Base-by-base conservation (phyloP, 1,140 invertebrate species). In the Paraescarpia echinospica region DNA sequence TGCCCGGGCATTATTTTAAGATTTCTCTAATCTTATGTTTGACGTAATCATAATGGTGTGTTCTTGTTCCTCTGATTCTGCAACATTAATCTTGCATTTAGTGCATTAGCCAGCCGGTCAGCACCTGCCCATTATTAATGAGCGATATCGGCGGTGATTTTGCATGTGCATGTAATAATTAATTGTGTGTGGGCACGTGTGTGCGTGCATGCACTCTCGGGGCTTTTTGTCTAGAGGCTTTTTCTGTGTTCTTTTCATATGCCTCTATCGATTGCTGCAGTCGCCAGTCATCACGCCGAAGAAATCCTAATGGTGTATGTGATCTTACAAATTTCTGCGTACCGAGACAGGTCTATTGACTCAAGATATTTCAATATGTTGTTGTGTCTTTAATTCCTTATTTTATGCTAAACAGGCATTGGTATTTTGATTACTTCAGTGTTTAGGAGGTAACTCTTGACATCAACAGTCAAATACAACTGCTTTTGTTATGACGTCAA, bases 101-200 rank as follows among this genome's bases (percentile, higher is more conserved):
- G 59, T 77, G 59, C 59, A 77, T 77, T 27, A 77, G 59, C 22
- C 27, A 31, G 59, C 59, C 27, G 59, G 59, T 77, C 59, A 77
- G 22, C 59, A 77, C 59, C 59, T 77, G 59, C 59, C 59, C 59
- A 77, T 77, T 77, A 77, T 77, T 77, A 77, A 77, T 77, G 59
- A 77, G 59, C 2, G 59, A 77, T 77, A 77, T 77, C 18, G 59
- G 14, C 59, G 18, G 59, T 2, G 59, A 77, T 77, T 77, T 77
- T 77, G 59, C 59, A 77, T 77, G 59, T 77, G 59, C 59, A 77
- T 77, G 59, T 77, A 77, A 77, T 77, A 77, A 77, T 77, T 77
- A 77, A 77, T 77, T 77, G 59, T 77, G 59, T 77, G 59, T 77
- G 27, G 59, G 59, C 59, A 77, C 59, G 59, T 77, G 59, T 77